Evolutionary conservation across 2,888 invertebrate genomes (phyloP).

Genomic region (Andrena haemorrhoa): DNA sequence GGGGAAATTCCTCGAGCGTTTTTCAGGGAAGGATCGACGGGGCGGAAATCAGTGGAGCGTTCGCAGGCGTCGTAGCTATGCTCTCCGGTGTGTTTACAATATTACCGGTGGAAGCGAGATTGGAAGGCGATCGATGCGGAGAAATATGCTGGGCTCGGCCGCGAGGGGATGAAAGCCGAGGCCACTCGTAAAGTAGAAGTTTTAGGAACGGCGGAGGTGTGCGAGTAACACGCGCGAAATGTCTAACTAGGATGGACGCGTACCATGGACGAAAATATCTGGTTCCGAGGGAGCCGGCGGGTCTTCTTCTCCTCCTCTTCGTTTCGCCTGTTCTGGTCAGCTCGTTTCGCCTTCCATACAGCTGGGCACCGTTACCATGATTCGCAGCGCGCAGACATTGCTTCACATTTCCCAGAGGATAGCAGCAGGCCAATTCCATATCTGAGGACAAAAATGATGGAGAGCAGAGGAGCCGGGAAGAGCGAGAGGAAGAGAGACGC

Average conservation of each 20-base stretch:
- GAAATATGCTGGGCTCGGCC: not conserved
- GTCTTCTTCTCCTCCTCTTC: conserved; percentile 4
- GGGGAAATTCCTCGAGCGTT: not conserved
- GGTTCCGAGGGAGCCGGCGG: conserved; percentile 2
- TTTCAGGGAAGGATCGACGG: not conserved
- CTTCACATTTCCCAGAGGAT: conserved; percentile 76
- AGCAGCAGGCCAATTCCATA: conserved; percentile 69
- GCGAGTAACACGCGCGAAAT: conserved; percentile 1
- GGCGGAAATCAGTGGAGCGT: too few species aligned
- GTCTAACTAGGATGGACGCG: conserved; percentile 6
- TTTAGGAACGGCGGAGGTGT: conserved; percentile 9
- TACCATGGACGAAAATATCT: conserved; percentile 50
- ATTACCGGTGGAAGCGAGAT: not conserved
- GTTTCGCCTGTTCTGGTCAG: not conserved
- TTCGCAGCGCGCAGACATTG: conserved; percentile 61
- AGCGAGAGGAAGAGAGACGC: conserved; percentile 39
- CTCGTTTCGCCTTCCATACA: conserved; percentile 11
- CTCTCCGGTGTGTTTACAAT: not conserved
- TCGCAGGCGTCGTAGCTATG: too few species aligned
- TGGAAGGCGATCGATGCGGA: not conserved
- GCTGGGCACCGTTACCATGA: conserved; percentile 18
- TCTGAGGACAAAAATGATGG: conserved; percentile 62
- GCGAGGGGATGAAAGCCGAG: not conserved
- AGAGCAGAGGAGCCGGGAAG: not conserved
- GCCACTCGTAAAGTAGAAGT: not conserved